Base-by-base conservation (phyloP, 2,888 invertebrate genomes). In the Himalopsyche anomala region DNA sequence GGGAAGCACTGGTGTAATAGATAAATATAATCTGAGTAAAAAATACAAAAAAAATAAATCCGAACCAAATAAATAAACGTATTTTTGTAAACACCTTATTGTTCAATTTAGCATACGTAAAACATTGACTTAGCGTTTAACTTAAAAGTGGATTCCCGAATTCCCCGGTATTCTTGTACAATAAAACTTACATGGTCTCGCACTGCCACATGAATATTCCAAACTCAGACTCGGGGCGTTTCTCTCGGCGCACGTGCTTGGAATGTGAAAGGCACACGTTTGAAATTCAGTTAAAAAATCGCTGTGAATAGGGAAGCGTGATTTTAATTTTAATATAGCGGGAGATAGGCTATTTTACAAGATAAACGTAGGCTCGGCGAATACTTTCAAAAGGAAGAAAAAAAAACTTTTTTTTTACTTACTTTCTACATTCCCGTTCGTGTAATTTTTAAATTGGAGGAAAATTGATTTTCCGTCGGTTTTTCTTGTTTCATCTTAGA, bases 231-330 rank as follows among this genome's bases (percentile, higher is more conserved):
- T 82, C 55, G 54, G 56, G 55, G 82, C 82, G 82, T 55, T 56
- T 82, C 40, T 54, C 82, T 55, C 45, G 17, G 19, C 28, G 40
- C 15, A 82, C 82, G 82, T 82, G 82, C 36, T 55, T 55, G 42
- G 56, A 54, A 82, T 82, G 82, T 55, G n/a, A 82, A 55, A 40
- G 15, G 54, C 28, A 36, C 62, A 28, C 55, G 51, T 82, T 55
- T 28, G 55, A 55, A 55, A 82, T 82, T 82, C 82, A 82, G 82
- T 82, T 82, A 82, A 82, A 82, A 82, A 82, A 82, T 82, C 82
- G 36, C 36, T 36, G 36, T 45, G 82, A 82, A 82, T 54, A 40
- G 82, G 55, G 51, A 82, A 82, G 40, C 55, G 54, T 55, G 55
- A 55, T 82, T 82, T 82, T 56, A 82, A 81, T 81, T 81, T 81